Conservation (phyloP, 1,140 invertebrate genomes). For the Trypoxylus dichotomus region DNA sequence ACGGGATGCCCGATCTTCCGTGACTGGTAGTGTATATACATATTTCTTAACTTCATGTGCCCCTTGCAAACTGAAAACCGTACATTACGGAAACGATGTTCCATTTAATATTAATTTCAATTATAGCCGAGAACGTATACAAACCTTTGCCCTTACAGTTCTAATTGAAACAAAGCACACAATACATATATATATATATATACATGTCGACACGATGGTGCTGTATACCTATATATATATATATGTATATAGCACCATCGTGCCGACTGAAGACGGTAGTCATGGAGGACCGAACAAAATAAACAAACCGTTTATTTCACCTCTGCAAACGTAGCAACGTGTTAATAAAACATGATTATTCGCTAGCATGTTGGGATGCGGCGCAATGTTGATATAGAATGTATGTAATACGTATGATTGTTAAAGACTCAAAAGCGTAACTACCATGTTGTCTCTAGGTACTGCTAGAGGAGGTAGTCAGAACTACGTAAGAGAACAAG, state of each 20-base stretch:
- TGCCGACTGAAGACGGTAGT: background rate
- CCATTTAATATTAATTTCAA: slow-evolving; percentile 17
- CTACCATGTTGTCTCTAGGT: too few species aligned
- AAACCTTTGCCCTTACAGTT: background rate
- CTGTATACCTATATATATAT: too few species aligned
- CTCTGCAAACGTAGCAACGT: background rate
- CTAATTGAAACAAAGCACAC: slow-evolving; percentile 16
- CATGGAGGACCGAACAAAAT: background rate
- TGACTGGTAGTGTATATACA: too few species aligned
- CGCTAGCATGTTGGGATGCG: background rate
- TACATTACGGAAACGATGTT: too few species aligned
- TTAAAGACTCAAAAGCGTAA: too few species aligned
- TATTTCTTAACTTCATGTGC: too few species aligned
- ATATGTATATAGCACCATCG: background rate
- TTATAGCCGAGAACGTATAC: background rate
- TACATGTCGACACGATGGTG: too few species aligned
- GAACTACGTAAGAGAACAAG: too few species aligned
- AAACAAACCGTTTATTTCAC: slow-evolving; percentile 6
- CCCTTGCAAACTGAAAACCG: too few species aligned
- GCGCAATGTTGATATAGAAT: background rate
- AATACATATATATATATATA: too few species aligned
- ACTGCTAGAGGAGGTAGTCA: too few species aligned
- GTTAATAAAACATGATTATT: slow-evolving; percentile 19
- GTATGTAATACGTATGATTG: background rate
- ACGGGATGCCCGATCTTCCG: too few species aligned